These are phyloP conservation scores for Mya arenaria DNA, from an alignment of 1,140 invertebrate genomes.

Conservation along the genomic window DNA sequence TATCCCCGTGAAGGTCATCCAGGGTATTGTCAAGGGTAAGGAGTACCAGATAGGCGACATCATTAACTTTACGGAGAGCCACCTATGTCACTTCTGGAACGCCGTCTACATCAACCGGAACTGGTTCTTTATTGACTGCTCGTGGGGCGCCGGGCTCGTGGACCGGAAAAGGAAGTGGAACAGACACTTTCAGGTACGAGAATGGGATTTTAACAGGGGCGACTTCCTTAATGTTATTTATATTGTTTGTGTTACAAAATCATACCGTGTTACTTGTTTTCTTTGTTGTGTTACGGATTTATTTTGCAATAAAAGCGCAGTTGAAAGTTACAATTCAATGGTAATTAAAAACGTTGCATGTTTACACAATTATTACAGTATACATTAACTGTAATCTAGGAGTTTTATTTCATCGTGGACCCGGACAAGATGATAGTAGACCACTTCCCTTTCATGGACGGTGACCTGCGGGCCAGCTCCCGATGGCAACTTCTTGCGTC, in stretches of 20 bases:
- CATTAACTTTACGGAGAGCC: slow-evolving; percentile 36
- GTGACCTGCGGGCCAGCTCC: slow-evolving; percentile 27
- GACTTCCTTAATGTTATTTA: too few species aligned
- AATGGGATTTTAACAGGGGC: too few species aligned
- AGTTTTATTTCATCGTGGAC: slow-evolving; percentile 54
- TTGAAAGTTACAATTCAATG: too few species aligned
- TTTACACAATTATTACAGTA: too few species aligned
- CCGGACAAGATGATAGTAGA: slow-evolving; percentile 53
- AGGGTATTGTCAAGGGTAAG: slow-evolving; percentile 43
- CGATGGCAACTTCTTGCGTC: slow-evolving; percentile 43
- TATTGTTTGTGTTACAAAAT: too few species aligned
- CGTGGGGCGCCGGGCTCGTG: slow-evolving; percentile 46
- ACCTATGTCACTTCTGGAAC: slow-evolving; percentile 40
- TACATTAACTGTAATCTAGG: slow-evolving; percentile 30
- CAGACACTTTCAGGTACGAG: slow-evolving; percentile 38
- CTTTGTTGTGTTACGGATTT: too few species aligned
- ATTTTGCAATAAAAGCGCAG: too few species aligned
- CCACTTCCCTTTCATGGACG: slow-evolving; percentile 51
- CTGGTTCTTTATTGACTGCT: slow-evolving; percentile 54
- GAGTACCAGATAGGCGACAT: slow-evolving; percentile 47
- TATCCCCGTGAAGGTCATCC: slow-evolving; percentile 36
- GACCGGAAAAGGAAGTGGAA: slow-evolving; percentile 34
- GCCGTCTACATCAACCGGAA: slow-evolving; percentile 52
- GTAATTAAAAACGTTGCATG: too few species aligned
- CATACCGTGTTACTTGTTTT: too few species aligned